Base-by-base conservation (phyloP, 2,797 vertebrate species). In the Nothura maculosa region DNA sequence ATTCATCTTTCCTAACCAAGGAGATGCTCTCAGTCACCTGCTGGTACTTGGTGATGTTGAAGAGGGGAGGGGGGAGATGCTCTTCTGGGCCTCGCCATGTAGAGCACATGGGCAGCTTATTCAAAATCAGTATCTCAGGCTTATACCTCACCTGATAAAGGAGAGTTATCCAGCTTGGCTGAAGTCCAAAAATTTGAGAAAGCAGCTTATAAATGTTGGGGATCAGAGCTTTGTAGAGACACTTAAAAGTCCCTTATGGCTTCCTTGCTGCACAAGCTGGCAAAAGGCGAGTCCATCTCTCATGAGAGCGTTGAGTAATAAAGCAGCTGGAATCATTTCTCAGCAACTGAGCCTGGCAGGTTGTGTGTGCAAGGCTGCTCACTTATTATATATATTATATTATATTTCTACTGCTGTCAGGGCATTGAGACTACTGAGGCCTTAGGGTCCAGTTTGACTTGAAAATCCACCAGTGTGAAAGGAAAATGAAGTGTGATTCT, bases 91-190 rank as follows among this genome's bases (percentile, higher is more conserved):
- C 3, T 0, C 17, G 28, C 11, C n/a, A 2, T 4, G 30, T 12
- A 48, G 24, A 20, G 50, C 43, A 24, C 5, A 0, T 1, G 5
- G 21, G 32, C 18, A 18, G 18, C 3, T 2, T 20, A 27, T 69
- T 11, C n/a, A 67, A 57, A 62, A 74, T 25, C 57, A 42, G 7
- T 6, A 32, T 27, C 40, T 72, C 45, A 12, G 10, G 6, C 4
- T 13, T 27, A 25, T 54, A 10, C 16, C 10, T 19, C 54, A n/a
- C 58, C 42, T 25, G 15, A n/a, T 18, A 55, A 22, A 75, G 45
- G 47, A 12, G 47, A 55, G 22, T 25, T 43, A 3, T 3, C 18
- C 60, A 42, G 50, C 50, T 82, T 5, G 40, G 45, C 55, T 54
- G 54, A 17, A 8, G 24, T 18, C 12, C n/a, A 34, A 14, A 30